A percentile compares a stretch with the other conserved stretches of the same genome.
phyloP scores from a whole-genome alignment of 2,113 vertebrate species.

The Pedetes capensis region DNA sequence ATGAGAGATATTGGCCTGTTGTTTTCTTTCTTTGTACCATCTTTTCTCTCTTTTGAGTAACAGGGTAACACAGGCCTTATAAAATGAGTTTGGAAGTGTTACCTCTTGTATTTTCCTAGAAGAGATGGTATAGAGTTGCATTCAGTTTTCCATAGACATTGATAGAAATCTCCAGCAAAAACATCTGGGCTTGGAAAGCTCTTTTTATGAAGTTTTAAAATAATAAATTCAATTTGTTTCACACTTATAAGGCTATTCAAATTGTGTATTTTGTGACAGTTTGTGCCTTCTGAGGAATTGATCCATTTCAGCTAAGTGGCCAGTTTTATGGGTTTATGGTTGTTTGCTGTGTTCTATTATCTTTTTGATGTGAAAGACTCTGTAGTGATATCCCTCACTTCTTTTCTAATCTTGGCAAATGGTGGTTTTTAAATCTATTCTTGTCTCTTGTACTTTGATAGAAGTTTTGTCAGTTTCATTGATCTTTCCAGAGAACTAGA shows the following conservation, averaged over 20 bases:
- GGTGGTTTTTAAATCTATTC: not conserved
- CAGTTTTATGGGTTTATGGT: not conserved
- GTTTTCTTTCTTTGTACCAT: too few relatives aligned
- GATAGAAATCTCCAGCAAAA: not conserved
- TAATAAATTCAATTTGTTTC: not conserved
- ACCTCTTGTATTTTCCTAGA: not conserved
- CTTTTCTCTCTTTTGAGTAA: too few relatives aligned
- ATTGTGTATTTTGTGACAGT: not conserved
- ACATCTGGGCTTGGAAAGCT: not conserved
- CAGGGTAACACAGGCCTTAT: not conserved
- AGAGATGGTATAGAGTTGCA: not conserved
- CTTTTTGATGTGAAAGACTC: not conserved
- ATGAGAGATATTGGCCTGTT: not conserved
- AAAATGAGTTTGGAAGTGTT: not conserved
- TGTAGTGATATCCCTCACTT: not conserved
- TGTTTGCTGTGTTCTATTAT: not conserved
- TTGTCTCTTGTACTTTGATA: not conserved
- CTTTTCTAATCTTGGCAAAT: not conserved
- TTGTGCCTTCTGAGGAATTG: not conserved
- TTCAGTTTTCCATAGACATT: not conserved
- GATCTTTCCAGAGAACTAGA: not conserved
- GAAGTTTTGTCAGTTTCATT: not conserved
- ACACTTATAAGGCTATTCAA: not conserved
- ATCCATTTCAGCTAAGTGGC: not conserved
- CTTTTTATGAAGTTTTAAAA: not conserved